Percentiles rank a stretch among this genome's conserved stretches.
These are phyloP conservation scores for Muscicapa striata DNA, from an alignment of 2,797 vertebrate species.

Conservation along the genomic window DNA sequence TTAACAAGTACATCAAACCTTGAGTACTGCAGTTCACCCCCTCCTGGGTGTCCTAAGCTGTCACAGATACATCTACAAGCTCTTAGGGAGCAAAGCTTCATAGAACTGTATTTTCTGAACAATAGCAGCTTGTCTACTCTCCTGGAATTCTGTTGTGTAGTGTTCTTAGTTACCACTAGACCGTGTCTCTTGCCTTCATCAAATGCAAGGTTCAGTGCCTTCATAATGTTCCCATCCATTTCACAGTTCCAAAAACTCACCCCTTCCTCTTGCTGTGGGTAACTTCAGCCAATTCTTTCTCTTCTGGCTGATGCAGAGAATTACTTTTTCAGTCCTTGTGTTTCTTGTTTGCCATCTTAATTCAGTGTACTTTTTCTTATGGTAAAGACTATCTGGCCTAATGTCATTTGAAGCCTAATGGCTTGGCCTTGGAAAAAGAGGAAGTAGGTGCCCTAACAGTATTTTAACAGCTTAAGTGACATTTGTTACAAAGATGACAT, in stretches of 20 bases:
- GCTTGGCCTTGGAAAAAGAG: not conserved
- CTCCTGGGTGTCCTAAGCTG: not conserved
- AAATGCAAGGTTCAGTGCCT: not conserved
- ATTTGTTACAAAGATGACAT: not conserved
- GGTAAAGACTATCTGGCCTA: not conserved
- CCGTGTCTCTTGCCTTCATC: not conserved
- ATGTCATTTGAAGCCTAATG: not conserved
- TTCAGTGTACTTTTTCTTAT: not conserved
- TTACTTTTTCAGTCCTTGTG: not conserved
- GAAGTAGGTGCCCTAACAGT: not conserved
- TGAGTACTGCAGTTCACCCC: not conserved
- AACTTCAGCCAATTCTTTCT: not conserved
- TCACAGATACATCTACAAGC: not conserved
- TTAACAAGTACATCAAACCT: not conserved
- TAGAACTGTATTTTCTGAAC: not conserved
- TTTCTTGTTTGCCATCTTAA: not conserved
- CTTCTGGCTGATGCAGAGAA: not conserved
- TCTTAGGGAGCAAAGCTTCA: not conserved
- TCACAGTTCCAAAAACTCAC: not conserved
- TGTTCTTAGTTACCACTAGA: not conserved
- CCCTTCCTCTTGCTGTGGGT: not conserved
- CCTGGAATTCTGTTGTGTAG: not conserved
- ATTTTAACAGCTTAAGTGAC: not conserved
- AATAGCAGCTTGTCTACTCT: not conserved
- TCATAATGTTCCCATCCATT: not conserved